phyloP scores from a whole-genome alignment of 30 jellyfish, hydroid and myxozoan species.

The Phacellophora camtschatica region DNA sequence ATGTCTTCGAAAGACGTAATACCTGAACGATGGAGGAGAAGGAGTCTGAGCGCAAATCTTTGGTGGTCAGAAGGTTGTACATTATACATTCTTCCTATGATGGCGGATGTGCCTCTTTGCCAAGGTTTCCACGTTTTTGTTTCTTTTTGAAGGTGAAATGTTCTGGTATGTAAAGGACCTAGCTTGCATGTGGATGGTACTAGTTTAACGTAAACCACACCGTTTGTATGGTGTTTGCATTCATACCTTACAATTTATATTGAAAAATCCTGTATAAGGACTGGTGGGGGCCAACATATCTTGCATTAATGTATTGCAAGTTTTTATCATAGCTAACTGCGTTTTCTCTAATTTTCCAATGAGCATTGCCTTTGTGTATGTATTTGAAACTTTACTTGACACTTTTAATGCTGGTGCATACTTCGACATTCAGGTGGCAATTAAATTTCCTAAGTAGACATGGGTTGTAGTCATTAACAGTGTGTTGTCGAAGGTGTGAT shows the following conservation, averaged over 20 bases:
- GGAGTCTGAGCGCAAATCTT: constrained; percentile 34
- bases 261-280: constrained; percentile 43
- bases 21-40: constrained; percentile 56
- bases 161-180: constrained; percentile 56
- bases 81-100: constrained; percentile 14
- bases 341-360: constrained; percentile 39
- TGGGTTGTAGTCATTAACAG: constrained; percentile 61
- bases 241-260: constrained; percentile 26
- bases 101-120: not conserved
- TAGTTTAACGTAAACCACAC: constrained; percentile 60
- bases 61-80: constrained; percentile 44
- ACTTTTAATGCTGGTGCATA: no score
- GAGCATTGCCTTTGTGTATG: constrained; percentile 66
- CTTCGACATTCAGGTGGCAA: constrained; percentile 75
- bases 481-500: constrained; percentile 24
- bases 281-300: constrained; percentile 51
- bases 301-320: not conserved
- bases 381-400: constrained; percentile 68
- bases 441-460: constrained; percentile 38
- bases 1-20: constrained; percentile 74
- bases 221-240: constrained; percentile 20
- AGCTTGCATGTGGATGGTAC: constrained; percentile 33
- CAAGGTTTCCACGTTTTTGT: constrained; percentile 15
- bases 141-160: constrained; percentile 21
- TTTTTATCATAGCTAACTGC: constrained; percentile 42